Evolutionary conservation across 2,888 invertebrate species (phyloP), one percentile per base, ranked within the genome.

Genomic region (Luperina testacea): DNA sequence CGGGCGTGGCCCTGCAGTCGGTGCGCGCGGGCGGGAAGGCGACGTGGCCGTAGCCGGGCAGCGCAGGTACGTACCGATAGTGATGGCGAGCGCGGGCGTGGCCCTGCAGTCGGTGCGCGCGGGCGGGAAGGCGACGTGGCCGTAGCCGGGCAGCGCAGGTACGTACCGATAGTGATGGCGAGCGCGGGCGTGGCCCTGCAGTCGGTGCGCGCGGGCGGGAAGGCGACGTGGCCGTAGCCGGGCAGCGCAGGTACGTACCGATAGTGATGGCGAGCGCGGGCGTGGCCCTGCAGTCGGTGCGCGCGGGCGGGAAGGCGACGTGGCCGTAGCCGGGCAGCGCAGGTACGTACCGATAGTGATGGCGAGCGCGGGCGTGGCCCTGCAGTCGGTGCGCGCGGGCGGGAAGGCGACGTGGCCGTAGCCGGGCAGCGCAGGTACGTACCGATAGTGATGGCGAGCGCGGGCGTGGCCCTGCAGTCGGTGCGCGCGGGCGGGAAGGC

Each of bases 311-410:
- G 97, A 99, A 99, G 72, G 98, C 98, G 24, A 99, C 97, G 93
- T 98, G 98, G 0, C 99, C 99, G 96, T 99, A 99, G 71, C 99
- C n/a, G n/a, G n/a, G n/a, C n/a, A n/a, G n/a, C n/a, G n/a, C n/a
- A n/a, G n/a, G n/a, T n/a, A n/a, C n/a, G n/a, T n/a, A 82, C 82
- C 83, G 27, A 82, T 9, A 17, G 83, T 75, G 2, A 83, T 98
- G 98, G 97, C 99, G 98, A 86, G 98, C 97, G 97, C 32, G 32
- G 32, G 32, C 32, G 32, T 32, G 32, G 32, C 32, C 32, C 32
- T 32, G 32, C 32, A 32, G 32, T 99, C 99, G 95, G 99, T 99
- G 57, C 98, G 97, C 94, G 99, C 94, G 77, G 99, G 99, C 51
- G 99, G 99, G 97, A 99, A 99, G 72, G 98, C 98, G 24, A 99